These are phyloP conservation scores for Drosophila neutralis DNA, from an alignment of 2,888 invertebrate genomes.

Conservation along the genomic window DNA sequence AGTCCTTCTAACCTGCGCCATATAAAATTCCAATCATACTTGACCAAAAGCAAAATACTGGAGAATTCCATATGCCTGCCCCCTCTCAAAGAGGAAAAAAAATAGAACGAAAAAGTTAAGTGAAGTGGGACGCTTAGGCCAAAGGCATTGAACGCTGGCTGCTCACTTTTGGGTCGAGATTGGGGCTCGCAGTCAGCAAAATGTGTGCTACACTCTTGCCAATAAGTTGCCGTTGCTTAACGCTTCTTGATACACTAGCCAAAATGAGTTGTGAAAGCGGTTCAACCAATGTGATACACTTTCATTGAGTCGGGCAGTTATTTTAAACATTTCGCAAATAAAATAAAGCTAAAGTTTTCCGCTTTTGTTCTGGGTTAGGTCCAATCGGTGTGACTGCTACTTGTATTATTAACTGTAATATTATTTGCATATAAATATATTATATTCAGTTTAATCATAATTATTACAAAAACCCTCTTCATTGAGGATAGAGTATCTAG, in stretches of 20 bases:
- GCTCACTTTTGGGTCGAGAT: slow-evolving; percentile 11
- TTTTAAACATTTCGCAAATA: background rate
- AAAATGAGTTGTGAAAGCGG: slow-evolving; percentile 3
- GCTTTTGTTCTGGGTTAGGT: no score
- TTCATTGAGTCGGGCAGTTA: background rate
- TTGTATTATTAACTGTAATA: background rate
- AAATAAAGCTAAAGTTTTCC: background rate
- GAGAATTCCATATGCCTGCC: slow-evolving; percentile 54
- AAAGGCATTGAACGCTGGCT: slow-evolving; percentile 48
- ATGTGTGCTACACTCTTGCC: slow-evolving; percentile 61
- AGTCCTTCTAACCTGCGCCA: slow-evolving; percentile 63
- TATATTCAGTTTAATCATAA: background rate
- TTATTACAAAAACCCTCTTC: background rate
- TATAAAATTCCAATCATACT: slow-evolving; percentile 80
- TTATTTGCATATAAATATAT: background rate
- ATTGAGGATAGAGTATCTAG: slow-evolving; percentile 18
- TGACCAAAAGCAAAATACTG: slow-evolving; percentile 78
- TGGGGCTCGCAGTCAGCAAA: slow-evolving; percentile 61
- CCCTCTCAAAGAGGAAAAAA: background rate
- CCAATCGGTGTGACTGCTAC: background rate
- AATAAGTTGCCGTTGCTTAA: slow-evolving; percentile 62
- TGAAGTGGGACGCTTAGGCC: slow-evolving; percentile 72
- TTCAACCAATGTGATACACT: background rate
- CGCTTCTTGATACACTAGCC: slow-evolving; percentile 41
- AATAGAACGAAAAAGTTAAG: slow-evolving; percentile 57